Evolutionary conservation across 2,888 invertebrate genomes (phyloP).

Genomic region (Caenorhabditis sp.): DNA sequence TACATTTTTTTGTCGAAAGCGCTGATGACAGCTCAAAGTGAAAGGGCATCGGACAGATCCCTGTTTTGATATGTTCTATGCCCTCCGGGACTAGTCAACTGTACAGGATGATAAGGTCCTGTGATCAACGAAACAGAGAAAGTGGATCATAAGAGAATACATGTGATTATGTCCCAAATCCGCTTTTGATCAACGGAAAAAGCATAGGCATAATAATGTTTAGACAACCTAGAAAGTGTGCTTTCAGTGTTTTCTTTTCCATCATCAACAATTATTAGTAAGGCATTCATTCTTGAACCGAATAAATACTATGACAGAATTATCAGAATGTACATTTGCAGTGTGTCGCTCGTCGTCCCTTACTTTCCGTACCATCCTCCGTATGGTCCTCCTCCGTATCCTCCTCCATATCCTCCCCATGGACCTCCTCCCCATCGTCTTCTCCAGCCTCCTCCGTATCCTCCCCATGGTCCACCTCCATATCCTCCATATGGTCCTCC

Average conservation of each 20-base stretch:
- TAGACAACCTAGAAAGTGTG: no score
- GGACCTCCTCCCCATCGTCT: conserved; percentile 50
- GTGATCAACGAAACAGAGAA: background rate
- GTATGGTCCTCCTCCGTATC: conserved; percentile 33
- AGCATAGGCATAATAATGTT: no score
- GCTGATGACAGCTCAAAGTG: no score
- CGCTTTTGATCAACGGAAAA: no score
- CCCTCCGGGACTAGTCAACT: background rate
- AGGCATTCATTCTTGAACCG: conserved; percentile 39
- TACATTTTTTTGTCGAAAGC: no score
- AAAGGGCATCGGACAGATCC: no score
- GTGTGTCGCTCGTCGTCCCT: conserved; percentile 5
- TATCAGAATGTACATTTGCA: conserved; percentile 36
- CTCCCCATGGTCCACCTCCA: conserved; percentile 49
- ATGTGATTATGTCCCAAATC: background rate
- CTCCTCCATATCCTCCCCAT: conserved; percentile 52
- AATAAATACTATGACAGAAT: conserved; percentile 55
- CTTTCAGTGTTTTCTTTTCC: no score
- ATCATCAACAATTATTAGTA: background rate
- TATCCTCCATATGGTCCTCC: conserved; percentile 48
- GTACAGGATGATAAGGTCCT: background rate
- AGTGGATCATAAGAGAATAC: background rate
- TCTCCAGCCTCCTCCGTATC: conserved; percentile 52
- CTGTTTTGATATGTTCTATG: no score
- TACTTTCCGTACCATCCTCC: conserved; percentile 61